A percentile compares a stretch with the other conserved stretches of the same genome.
Evolutionary conservation across 2,888 invertebrate genomes (phyloP).

Genomic region (Linnaemya tessellans): DNA sequence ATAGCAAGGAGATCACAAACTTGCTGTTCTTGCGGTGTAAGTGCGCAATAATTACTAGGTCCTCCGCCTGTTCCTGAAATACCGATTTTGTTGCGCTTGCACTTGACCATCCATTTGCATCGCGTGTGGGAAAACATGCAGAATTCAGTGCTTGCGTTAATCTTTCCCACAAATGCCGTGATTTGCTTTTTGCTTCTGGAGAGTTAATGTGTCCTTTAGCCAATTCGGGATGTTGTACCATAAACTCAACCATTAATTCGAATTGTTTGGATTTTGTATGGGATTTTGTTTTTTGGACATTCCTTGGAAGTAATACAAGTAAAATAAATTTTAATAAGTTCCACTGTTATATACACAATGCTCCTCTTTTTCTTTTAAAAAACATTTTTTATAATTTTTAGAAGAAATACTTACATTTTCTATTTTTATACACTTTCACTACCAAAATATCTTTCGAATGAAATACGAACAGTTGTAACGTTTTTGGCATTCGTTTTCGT

Average conservation of each 20-base stretch:
- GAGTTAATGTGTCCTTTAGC: constrained; percentile 40
- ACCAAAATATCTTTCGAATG: not conserved
- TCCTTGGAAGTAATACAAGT: constrained; percentile 7
- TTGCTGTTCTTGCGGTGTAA: constrained; percentile 43
- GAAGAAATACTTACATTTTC: constrained; percentile 17
- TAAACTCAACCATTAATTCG: constrained; percentile 48
- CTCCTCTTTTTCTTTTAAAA: not conserved
- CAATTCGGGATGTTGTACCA: constrained; percentile 45
- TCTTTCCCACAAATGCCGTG: constrained; percentile 32
- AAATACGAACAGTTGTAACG: too few relatives aligned
- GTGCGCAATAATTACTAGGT: constrained; percentile 48
- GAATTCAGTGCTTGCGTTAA: not conserved
- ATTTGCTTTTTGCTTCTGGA: constrained; percentile 42
- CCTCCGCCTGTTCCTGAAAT: constrained; percentile 58
- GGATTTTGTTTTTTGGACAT: constrained; percentile 1
- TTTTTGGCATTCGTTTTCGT: too few relatives aligned
- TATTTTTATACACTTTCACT: not conserved
- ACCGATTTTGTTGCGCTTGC: constrained; percentile 33
- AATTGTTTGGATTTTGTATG: constrained; percentile 53
- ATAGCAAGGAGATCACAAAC: constrained; percentile 6
- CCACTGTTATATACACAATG: not conserved
- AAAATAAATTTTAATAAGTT: not conserved
- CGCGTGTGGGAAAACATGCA: constrained; percentile 13
- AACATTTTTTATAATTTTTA: not conserved
- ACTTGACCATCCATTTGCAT: constrained; percentile 33